These are phyloP conservation scores for Drosophila diplacantha DNA, from an alignment of 2,888 invertebrate species.

Conservation along the genomic window DNA sequence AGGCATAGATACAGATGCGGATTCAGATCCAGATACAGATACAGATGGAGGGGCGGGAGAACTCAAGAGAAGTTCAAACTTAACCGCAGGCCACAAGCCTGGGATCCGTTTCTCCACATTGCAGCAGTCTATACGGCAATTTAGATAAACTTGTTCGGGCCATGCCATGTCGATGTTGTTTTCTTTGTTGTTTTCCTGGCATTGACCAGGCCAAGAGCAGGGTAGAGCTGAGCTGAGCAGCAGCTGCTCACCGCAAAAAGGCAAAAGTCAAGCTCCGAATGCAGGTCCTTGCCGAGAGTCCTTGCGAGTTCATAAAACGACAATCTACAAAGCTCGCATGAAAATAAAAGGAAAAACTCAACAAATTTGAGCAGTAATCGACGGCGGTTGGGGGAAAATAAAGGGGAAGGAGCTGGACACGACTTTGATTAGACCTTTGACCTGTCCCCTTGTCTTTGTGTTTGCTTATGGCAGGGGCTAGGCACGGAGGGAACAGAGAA, in stretches of 20 bases:
- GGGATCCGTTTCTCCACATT: conserved; percentile 37
- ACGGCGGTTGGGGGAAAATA: conserved; percentile 2
- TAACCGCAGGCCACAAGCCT: conserved; percentile 44
- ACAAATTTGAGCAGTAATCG: conserved; percentile 45
- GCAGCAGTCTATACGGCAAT: conserved; percentile 60
- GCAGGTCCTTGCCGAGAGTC: conserved; percentile 43
- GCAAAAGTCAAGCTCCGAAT: conserved; percentile 60
- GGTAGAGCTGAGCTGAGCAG: conserved; percentile 6
- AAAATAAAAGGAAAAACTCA: conserved; percentile 25
- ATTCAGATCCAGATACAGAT: conserved; percentile 25
- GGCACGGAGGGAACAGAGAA: not conserved
- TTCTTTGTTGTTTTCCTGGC: conserved; percentile 42
- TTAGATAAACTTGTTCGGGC: conserved; percentile 68
- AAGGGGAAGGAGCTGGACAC: conserved; percentile 4
- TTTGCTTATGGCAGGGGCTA: conserved; percentile 7
- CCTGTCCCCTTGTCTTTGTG: conserved; percentile 19
- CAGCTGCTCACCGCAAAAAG: conserved; percentile 67
- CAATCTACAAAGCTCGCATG: conserved; percentile 40
- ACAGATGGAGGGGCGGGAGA: not conserved
- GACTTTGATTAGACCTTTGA: conserved; percentile 49
- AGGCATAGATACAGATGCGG: conserved; percentile 34
- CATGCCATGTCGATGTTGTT: conserved; percentile 36
- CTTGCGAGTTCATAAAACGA: conserved; percentile 64
- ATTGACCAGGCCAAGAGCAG: conserved; percentile 48
- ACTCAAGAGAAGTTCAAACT: conserved; percentile 27